Evolutionary conservation across 2,888 invertebrate genomes (phyloP).

Genomic region (Mellilla xanthometata): DNA sequence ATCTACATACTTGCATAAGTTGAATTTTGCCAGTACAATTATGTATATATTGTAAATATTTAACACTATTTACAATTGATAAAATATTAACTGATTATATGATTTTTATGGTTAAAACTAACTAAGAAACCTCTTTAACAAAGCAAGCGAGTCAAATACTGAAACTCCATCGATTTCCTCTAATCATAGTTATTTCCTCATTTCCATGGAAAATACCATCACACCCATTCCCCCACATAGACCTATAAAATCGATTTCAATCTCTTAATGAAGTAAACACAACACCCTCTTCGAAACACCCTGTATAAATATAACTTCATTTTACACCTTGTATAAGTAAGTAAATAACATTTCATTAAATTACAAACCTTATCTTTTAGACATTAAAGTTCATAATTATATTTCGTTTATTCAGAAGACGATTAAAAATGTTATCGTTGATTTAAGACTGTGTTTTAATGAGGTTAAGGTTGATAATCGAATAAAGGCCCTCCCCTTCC

Average conservation of each 20-base stretch:
- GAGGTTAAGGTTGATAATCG: slow-evolving; percentile 1
- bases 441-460: slow-evolving; percentile 12
- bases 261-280: slow-evolving; percentile 18
- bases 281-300: slow-evolving; percentile 5
- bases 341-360: no score
- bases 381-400: neutral
- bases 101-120: no score
- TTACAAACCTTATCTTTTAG: neutral
- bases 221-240: slow-evolving; percentile 6
- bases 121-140: no score
- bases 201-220: neutral
- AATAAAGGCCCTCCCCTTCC: slow-evolving; percentile 12
- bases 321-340: neutral
- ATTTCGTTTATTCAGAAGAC: neutral
- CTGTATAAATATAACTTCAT: neutral
- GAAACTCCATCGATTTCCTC: no score
- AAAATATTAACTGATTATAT: no score
- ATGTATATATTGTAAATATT: no score
- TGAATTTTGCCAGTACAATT: no score
- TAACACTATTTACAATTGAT: no score
- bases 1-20: no score
- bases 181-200: neutral
- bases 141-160: no score
- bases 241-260: slow-evolving; percentile 15
- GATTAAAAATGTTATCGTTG: neutral